A percentile compares a stretch with the other conserved stretches of the same genome.
Conservation (phyloP, 2,113 vertebrate species). For the Conger conger region DNA sequence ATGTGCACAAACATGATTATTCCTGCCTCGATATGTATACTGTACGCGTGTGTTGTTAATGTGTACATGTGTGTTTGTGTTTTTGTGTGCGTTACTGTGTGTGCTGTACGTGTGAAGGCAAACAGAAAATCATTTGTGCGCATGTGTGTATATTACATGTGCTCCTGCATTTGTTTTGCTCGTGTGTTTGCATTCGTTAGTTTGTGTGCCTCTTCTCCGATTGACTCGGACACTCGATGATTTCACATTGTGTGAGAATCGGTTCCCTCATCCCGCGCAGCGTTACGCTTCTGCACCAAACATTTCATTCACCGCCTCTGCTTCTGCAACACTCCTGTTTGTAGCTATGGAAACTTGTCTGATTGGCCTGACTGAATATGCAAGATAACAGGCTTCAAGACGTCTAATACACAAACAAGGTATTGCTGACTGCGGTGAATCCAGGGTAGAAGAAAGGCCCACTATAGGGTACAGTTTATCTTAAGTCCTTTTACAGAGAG, state of each 20-base stretch:
- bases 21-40: too few relatives aligned
- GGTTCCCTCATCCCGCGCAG: not conserved
- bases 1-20: not conserved
- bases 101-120: not conserved
- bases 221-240: not conserved
- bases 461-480: not conserved
- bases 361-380: slow-evolving; percentile 33
- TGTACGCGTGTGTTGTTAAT: not conserved
- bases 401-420: slow-evolving; percentile 18
- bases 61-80: not conserved
- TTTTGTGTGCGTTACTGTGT: not conserved
- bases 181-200: not conserved
- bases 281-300: not conserved
- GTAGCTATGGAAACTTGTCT: slow-evolving; percentile 38
- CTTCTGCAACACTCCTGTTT: slow-evolving; percentile 8
- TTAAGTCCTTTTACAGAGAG: not conserved
- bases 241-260: not conserved
- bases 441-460: too few relatives aligned
- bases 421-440: slow-evolving; percentile 1
- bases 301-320: slow-evolving; percentile 21
- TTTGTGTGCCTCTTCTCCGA: not conserved
- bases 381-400: slow-evolving; percentile 21
- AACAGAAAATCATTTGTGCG: not conserved
- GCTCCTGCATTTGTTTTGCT: not conserved
- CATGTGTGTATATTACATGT: not conserved